Base-by-base conservation (phyloP, 64 coral and sea anemone species). In the Pachyseris speciosa region DNA sequence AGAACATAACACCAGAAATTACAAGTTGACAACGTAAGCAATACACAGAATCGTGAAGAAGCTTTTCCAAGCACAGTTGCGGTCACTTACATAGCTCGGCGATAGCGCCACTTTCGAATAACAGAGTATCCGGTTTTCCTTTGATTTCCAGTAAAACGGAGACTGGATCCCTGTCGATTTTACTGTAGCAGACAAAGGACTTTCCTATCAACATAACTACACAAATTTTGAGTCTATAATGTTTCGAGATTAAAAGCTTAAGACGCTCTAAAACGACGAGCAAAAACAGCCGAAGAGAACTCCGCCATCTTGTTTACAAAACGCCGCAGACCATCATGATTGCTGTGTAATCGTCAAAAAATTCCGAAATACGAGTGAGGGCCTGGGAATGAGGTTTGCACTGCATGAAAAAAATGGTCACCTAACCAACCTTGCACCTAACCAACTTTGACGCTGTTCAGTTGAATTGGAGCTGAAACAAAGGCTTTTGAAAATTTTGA, bases 131-230 rank as follows among this genome's bases (percentile, higher is more conserved):
- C 28, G 74, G 27, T 53, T 77, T 79, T 37, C 87, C 61, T 52
- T 96, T 96, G 52, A 80, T 78, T 76, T 96, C 94, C 42, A 96
- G 68, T 15, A 96, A 85, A 83, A 96, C 88, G 10, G 94, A 96
- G 2, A 96, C 89, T 88, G 86, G 83, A 31, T 96, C 94, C 34
- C 60, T 61, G 66, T 96, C 94, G 41, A 72, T 88, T 88, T 91
- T 92, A 78, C 57, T 88, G 31, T 96, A 96, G 36, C 94, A 96
- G 25, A 88, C 83, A 84, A 92, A 96, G 20, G 66, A 92, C 52
- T 96, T 96, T 75, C 94, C 94, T 76, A 96, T 96, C 75, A 96
- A 30, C 77, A 81, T 81, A 5, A 4, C 52, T 61, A 17, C 1
- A n/a, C 30, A 60, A 20, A 6, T 37, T 57, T 32, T 5, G 36